Base-by-base conservation (phyloP, 2,888 invertebrate species). In the Catocala fraxini region DNA sequence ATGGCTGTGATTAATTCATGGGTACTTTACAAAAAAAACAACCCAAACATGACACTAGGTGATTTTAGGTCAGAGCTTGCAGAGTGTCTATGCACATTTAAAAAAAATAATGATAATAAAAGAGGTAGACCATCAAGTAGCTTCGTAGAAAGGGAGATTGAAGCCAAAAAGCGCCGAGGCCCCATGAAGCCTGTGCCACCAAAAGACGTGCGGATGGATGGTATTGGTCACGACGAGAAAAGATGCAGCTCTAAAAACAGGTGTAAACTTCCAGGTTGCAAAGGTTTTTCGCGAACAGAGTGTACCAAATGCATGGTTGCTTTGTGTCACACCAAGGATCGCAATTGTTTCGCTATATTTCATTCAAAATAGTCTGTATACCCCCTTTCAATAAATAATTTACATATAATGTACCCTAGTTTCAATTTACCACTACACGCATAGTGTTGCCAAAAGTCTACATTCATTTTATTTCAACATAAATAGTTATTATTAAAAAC, bases 321-420 rank as follows among this genome's bases (percentile, higher is more conserved):
- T 45, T 54, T 75, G 35, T 76, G 71, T 35, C 74, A 75, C 64
- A 75, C 65, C 12, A 73, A 74, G 65, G 60, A 75, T 53, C 56
- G 70, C 58, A 75, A 77, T 59, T 71, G 73, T 68, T 75, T 77
- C 65, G 71, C 73, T 68, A 56, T 53, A 66, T 77, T 73, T 12
- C 59, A 63, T 43, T 58, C 56, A 57, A 56, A 64, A 47, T 52
- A 59, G 57, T 57, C 58, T 56, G 48, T 57, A 57, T 60, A 57
- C 39, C 39, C 39, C 39, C 39, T 39, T 39, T 54, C 60, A 65
- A 53, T 61, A 61, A 33, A 61, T 59, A 51, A 59, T 54, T 58
- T 56, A 64, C 43, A 59, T 62, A 54, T 41, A 54, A 58, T 65
- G 55, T 57, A 56, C 59, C 52, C 59, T 51, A 51, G 49, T 51